Base-by-base conservation (phyloP, 92 coral and sea anemone genomes). In the Zoanthus solanderi region DNA sequence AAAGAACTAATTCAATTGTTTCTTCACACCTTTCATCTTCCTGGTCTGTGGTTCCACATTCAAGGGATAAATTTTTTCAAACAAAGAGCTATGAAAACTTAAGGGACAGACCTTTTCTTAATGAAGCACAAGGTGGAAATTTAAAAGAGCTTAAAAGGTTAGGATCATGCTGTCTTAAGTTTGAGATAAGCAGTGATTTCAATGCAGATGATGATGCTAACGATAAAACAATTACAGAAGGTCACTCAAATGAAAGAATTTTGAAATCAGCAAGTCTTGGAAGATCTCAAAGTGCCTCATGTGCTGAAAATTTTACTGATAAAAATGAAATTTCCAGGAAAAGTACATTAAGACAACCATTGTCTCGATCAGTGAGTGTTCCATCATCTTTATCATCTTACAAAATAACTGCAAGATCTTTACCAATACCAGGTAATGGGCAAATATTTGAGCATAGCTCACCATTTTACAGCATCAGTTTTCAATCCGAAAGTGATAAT, bases 21-120 rank as follows among this genome's bases (percentile, higher is more conserved):
- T 83, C 89, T 13, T 83, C 91, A 29, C 85, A 91, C 53, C 84
- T 93, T 48, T 89, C 96, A 14, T 93, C 96, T 0, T 93, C 98
- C 0, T 95, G 98, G 98, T 87, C 92, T 1, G 45, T 87, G 46
- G 92, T 90, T 58, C 98, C 98, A 0, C 76, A 90, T 23, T 82
- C 94, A 8, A 78, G 61, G 23, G 94, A 95, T 88, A 47, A 87
- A 16, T 73, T 93, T 9, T 95, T 95, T 87, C 83, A 54, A 14
- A 84, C 92, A 29, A 60, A 82, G 71, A 95, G 98, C 47, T 95
- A 89, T 88, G 93, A 95, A 76, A 89, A 91, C 14, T 91, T 95
- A 89, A 93, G 87, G 37, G 78, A 85, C 53, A 42, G 82, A 75
- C 78, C 79, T 81, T 63, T 87, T 79, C 73, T 79, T 58, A 61